Conservation (phyloP, 2,888 invertebrate genomes). For the Hypomecis atomaria region DNA sequence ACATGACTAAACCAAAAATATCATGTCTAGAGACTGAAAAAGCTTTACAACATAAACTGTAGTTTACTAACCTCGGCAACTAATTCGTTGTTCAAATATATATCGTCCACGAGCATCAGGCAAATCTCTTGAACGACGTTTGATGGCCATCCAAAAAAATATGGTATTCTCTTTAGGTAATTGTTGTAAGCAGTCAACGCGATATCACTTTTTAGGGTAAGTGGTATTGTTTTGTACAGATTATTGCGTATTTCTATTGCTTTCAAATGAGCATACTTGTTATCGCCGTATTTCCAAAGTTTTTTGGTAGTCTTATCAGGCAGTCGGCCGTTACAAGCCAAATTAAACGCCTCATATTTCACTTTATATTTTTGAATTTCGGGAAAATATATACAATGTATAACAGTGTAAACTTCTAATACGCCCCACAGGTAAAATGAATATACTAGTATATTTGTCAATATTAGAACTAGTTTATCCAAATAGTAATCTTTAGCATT, state of each 20-base stretch:
- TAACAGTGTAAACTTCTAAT: neutral
- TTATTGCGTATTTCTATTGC: neutral
- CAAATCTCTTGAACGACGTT: neutral
- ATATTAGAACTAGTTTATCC: neutral
- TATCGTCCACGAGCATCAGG: constrained; percentile 3
- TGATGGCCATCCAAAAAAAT: constrained; percentile 3
- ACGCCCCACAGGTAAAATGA: neutral
- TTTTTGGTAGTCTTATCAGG: neutral
- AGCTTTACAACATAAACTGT: too few relatives aligned
- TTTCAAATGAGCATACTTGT: neutral
- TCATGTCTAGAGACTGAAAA: too few relatives aligned
- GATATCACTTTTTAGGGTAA: neutral
- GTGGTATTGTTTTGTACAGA: neutral
- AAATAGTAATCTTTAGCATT: neutral
- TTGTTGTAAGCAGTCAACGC: neutral
- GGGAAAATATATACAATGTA: neutral
- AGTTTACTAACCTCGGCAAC: constrained; percentile 8
- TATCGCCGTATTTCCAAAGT: neutral
- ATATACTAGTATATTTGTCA: neutral
- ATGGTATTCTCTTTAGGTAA: neutral
- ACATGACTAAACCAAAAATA: too few relatives aligned
- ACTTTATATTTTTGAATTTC: neutral
- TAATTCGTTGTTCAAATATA: constrained; percentile 3
- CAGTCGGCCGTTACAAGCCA: neutral
- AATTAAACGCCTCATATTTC: neutral